A percentile compares a stretch with the other conserved stretches of the same genome.
Conservation (phyloP, 2,888 invertebrate species). For the Tinea semifulvella region DNA sequence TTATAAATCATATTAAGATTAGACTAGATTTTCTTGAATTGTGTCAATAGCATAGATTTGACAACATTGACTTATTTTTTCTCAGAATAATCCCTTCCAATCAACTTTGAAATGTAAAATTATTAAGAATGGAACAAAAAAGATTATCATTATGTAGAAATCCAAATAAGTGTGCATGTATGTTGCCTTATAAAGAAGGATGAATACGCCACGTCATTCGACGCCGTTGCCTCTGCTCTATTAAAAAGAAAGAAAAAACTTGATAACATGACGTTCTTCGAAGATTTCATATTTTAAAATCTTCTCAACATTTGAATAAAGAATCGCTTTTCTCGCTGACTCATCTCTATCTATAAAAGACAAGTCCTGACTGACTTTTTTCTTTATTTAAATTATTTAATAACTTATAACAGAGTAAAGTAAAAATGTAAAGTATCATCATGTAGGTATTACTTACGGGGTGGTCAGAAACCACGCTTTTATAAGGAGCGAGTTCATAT, state of each 20-base stretch:
- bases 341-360: no score
- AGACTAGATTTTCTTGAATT: no score
- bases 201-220: constrained; percentile 41
- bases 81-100: constrained; percentile 16
- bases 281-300: constrained; percentile 60
- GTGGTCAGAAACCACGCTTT: no score
- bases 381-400: no score
- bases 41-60: no score
- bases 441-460: no score
- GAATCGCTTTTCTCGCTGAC: constrained; percentile 21
- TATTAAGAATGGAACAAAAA: constrained; percentile 18
- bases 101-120: constrained; percentile 16
- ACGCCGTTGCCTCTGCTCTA: constrained; percentile 25
- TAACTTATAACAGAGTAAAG: no score
- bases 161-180: constrained; percentile 18
- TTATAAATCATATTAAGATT: no score
- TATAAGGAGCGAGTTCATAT: no score
- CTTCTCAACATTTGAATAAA: constrained; percentile 37
- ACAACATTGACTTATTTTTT: constrained; percentile 17
- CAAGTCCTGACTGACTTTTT: no score
- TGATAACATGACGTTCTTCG: constrained; percentile 28
- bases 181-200: constrained; percentile 7
- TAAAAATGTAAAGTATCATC: no score
- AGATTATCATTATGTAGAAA: constrained; percentile 28
- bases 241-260: constrained; percentile 37